These are phyloP conservation scores for Eledona agricola DNA, from an alignment of 2,888 invertebrate genomes.

Conservation along the genomic window DNA sequence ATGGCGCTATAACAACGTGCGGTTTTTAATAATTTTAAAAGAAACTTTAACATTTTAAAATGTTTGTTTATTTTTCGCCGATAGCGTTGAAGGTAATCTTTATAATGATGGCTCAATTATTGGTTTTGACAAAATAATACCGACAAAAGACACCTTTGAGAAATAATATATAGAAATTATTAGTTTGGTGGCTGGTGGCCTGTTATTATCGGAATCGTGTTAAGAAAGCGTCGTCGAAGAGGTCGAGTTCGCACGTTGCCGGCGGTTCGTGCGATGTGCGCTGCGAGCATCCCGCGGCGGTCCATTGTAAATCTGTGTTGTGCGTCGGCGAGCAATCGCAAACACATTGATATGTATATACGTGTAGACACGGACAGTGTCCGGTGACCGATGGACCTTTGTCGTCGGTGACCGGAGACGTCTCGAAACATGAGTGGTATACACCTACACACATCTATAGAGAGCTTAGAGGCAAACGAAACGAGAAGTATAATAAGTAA, in stretches of 20 bases:
- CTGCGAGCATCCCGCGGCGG: constrained; percentile 29
- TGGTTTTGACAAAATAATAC: too few relatives aligned
- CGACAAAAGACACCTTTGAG: too few relatives aligned
- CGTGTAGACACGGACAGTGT: constrained; percentile 25
- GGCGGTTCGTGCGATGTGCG: constrained; percentile 8
- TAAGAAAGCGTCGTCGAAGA: too few relatives aligned
- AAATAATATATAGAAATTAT: too few relatives aligned
- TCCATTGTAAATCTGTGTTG: constrained; percentile 45
- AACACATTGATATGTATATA: constrained; percentile 22
- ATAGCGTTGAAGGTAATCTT: too few relatives aligned
- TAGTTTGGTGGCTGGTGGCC: too few relatives aligned
- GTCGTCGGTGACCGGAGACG: constrained; percentile 13
- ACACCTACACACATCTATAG: constrained; percentile 57
- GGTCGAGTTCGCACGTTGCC: constrained; percentile 40
- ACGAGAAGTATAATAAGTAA: constrained; percentile 32
- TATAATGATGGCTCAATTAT: too few relatives aligned
- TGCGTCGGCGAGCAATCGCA: constrained; percentile 28
- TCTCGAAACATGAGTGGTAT: constrained; percentile 3
- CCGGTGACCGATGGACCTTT: constrained; percentile 17
- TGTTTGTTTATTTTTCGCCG: too few relatives aligned
- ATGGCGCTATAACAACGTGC: too few relatives aligned
- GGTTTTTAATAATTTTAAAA: too few relatives aligned
- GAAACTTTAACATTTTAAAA: too few relatives aligned
- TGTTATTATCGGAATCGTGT: too few relatives aligned
- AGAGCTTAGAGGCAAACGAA: constrained; percentile 54